These are phyloP conservation scores for Limnephilus auricula DNA, from an alignment of 2,888 invertebrate species.

Conservation along the genomic window DNA sequence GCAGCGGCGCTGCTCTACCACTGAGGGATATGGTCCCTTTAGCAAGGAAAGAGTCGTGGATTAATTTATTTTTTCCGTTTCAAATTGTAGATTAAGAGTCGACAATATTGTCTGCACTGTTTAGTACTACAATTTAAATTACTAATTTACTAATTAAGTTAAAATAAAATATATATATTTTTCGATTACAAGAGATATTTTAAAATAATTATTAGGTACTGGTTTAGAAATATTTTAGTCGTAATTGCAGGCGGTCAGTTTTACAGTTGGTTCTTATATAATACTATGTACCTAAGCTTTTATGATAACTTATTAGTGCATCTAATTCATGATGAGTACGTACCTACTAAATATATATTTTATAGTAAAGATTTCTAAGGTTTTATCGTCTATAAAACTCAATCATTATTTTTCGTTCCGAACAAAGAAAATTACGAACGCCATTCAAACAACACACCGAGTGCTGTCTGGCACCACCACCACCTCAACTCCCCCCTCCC, in stretches of 20 bases:
- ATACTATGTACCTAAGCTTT: neutral
- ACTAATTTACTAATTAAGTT: too few species aligned
- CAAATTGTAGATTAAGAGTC: too few species aligned
- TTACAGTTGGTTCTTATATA: neutral
- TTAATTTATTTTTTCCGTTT: too few species aligned
- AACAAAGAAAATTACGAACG: slow-evolving; percentile 48
- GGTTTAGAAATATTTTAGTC: neutral
- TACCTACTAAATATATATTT: neutral
- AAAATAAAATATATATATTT: too few species aligned
- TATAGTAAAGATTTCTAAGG: neutral
- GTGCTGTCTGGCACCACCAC: slow-evolving; percentile 43
- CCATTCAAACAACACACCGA: slow-evolving; percentile 47
- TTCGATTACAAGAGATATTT: neutral
- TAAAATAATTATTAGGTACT: neutral
- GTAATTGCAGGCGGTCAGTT: neutral
- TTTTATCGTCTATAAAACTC: neutral
- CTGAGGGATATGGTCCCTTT: too few species aligned
- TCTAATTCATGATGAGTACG: neutral
- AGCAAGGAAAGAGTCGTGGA: too few species aligned
- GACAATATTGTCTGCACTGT: too few species aligned
- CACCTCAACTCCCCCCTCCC: neutral
- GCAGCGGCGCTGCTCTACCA: too few species aligned
- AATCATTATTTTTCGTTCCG: slow-evolving; percentile 9
- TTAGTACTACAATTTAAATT: too few species aligned
- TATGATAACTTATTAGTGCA: neutral